These are phyloP conservation scores for Cheilinus undulatus DNA, from an alignment of 2,113 vertebrate species.

Conservation along the genomic window DNA sequence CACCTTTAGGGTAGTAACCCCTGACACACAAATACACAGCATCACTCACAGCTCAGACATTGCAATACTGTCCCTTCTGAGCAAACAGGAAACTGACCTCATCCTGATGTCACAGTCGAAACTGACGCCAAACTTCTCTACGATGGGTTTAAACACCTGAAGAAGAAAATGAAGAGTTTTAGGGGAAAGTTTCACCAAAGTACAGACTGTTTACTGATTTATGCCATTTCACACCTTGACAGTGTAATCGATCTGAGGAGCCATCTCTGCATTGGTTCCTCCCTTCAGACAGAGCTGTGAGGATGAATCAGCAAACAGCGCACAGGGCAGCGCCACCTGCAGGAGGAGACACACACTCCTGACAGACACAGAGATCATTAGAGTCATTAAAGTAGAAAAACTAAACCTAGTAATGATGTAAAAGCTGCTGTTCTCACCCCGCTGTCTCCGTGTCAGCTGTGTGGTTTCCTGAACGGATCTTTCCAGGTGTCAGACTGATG, in stretches of 20 bases:
- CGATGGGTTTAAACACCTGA: slow-evolving; percentile 95
- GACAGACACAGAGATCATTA: slow-evolving; percentile 28
- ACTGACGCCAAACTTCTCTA: slow-evolving; percentile 91
- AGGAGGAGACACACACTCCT: slow-evolving; percentile 97
- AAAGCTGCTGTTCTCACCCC: slow-evolving; percentile 52
- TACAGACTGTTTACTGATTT: not conserved
- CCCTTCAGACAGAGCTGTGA: slow-evolving; percentile 92
- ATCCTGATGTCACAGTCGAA: slow-evolving; percentile 93
- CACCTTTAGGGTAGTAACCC: slow-evolving; percentile 96
- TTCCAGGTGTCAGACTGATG: slow-evolving; percentile 89
- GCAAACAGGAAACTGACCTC: slow-evolving; percentile 83
- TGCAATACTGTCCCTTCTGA: too few relatives aligned
- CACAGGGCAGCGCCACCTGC: slow-evolving; percentile 94
- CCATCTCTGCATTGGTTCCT: slow-evolving; percentile 98
- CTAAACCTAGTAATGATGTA: too few relatives aligned
- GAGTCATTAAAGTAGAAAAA: not conserved
- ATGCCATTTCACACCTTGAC: slow-evolving; percentile 67
- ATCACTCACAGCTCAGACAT: not conserved
- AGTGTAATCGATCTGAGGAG: slow-evolving; percentile 97
- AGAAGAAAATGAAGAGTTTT: slow-evolving; percentile 29
- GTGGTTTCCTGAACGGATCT: slow-evolving; percentile 90
- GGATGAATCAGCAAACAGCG: slow-evolving; percentile 88
- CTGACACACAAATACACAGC: slow-evolving; percentile 70
- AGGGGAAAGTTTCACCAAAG: too few relatives aligned
- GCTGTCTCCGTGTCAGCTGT: slow-evolving; percentile 88